phyloP scores from a whole-genome alignment of 2,888 invertebrate species.

The Caenorhabditis becei region DNA sequence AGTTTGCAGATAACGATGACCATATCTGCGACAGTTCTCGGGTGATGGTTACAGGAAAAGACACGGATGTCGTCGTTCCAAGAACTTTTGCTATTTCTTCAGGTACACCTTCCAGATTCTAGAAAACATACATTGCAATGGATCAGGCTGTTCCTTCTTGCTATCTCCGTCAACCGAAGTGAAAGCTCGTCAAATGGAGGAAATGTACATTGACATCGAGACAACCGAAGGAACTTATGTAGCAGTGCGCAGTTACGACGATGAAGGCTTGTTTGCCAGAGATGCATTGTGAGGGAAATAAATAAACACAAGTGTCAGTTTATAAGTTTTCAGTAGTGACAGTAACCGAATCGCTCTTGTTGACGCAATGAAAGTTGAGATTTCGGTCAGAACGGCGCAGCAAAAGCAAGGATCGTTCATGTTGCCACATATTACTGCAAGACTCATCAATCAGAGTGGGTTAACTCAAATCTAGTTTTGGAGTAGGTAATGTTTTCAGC shows the following conservation, averaged over 20 bases:
- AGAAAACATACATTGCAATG: too few species aligned
- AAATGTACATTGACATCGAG: constrained; percentile 32
- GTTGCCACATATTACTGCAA: constrained; percentile 29
- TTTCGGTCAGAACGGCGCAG: neutral
- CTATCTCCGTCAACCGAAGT: neutral
- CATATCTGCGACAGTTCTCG: constrained; percentile 1
- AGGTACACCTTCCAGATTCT: neutral
- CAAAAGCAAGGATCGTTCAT: neutral
- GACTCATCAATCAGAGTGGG: constrained; percentile 9
- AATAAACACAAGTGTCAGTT: neutral
- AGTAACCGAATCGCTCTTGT: neutral
- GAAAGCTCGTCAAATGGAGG: neutral
- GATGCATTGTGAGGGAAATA: neutral
- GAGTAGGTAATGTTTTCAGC: constrained; percentile 10
- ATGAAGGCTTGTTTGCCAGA: constrained; percentile 5
- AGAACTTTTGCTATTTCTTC: neutral
- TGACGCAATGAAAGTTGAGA: constrained; percentile 33
- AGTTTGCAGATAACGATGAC: neutral
- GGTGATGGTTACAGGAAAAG: neutral
- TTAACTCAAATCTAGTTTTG: neutral
- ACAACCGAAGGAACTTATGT: constrained; percentile 3
- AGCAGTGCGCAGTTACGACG: constrained; percentile 28
- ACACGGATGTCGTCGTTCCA: neutral
- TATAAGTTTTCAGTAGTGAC: constrained; percentile 2
- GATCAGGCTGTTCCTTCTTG: constrained; percentile 35